Conservation (phyloP, 2,797 vertebrate genomes). For the Tadarida brasiliensis region DNA sequence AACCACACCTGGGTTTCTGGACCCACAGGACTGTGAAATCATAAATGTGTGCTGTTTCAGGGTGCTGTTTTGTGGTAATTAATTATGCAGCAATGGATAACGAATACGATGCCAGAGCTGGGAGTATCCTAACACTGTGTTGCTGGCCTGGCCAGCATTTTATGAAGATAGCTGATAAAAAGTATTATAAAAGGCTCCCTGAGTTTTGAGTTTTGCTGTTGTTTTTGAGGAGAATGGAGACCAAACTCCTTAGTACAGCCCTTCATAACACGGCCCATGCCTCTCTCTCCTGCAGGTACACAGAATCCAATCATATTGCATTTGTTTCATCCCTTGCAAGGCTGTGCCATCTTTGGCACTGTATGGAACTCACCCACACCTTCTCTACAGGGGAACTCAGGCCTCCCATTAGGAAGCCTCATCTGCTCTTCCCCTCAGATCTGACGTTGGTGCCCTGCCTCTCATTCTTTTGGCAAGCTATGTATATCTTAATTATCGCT, state of each 20-base stretch:
- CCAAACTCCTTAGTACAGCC: fast-evolving
- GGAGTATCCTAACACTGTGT: no score
- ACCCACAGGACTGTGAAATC: neutral
- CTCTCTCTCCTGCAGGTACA: no score
- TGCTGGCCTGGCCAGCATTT: neutral
- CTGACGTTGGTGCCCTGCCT: neutral
- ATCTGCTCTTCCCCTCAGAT: neutral
- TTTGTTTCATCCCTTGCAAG: fast-evolving
- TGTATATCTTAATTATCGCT: neutral
- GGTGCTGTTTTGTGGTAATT: neutral
- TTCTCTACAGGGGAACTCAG: neutral
- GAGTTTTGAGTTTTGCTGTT: neutral
- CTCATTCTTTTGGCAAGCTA: neutral
- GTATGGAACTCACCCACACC: fast-evolving
- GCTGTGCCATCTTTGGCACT: fast-evolving
- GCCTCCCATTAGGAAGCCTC: neutral
- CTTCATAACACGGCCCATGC: fast-evolving
- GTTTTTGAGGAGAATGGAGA: neutral
- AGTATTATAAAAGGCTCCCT: neutral
- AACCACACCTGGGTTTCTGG: neutral
- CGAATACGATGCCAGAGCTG: fast-evolving
- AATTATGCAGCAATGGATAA: fast-evolving
- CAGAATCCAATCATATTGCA: fast-evolving
- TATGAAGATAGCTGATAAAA: neutral
- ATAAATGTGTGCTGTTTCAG: neutral